Conservation (phyloP, 2,113 vertebrate species). For the Bubo bubo region DNA sequence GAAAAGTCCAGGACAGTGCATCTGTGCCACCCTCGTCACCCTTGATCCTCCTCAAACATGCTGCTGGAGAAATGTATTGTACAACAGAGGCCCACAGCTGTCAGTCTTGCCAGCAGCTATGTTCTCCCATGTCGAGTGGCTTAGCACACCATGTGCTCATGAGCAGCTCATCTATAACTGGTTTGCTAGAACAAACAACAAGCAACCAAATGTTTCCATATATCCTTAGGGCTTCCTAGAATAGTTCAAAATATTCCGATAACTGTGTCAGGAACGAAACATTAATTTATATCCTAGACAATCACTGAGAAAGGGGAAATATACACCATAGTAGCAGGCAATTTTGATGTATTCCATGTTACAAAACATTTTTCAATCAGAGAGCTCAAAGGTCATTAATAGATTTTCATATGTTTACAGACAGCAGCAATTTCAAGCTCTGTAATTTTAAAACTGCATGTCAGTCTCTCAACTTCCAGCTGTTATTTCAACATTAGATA, state of each 20-base stretch:
- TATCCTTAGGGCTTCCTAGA: slow-evolving; percentile 22
- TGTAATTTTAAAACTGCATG: slow-evolving; percentile 51
- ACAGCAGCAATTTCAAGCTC: slow-evolving; percentile 61
- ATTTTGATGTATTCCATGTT: slow-evolving; percentile 41
- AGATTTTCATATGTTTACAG: slow-evolving; percentile 66
- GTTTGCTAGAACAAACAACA: neutral
- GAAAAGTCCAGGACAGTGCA: neutral
- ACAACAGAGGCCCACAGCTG: neutral
- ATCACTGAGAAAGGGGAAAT: neutral
- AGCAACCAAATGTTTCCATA: slow-evolving; percentile 1
- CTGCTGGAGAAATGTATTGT: neutral
- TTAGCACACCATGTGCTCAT: neutral
- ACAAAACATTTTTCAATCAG: slow-evolving; percentile 28
- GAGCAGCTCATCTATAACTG: neutral
- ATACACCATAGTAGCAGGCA: neutral
- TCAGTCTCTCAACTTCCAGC: slow-evolving; percentile 55
- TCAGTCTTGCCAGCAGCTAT: neutral
- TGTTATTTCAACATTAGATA: slow-evolving; percentile 62
- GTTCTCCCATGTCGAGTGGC: neutral
- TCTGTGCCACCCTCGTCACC: neutral
- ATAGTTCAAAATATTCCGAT: neutral
- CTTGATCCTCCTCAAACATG: neutral
- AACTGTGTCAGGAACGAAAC: neutral
- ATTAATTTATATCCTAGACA: neutral
- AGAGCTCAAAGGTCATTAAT: slow-evolving; percentile 61